A percentile compares a stretch with the other conserved stretches of the same genome.
phyloP scores from a whole-genome alignment of 1,140 invertebrate genomes.

The Cotesia vestalis region DNA sequence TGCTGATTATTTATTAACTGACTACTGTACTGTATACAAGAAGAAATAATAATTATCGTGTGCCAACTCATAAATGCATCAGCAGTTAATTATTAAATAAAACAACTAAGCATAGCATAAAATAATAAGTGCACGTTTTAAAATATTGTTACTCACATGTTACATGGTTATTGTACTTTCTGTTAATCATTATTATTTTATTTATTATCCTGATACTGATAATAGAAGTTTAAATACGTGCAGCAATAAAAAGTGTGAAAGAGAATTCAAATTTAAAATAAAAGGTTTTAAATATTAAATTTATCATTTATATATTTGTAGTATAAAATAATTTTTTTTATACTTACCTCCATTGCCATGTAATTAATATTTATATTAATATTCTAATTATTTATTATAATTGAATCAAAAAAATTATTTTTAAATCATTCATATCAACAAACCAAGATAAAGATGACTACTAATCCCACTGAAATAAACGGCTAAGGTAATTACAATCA shows the following conservation, averaged over 20 bases:
- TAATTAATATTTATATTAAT: not conserved
- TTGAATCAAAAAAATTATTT: too few species aligned
- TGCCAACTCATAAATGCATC: conserved; percentile 19
- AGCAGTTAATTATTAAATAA: not conserved
- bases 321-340: conserved; percentile 9
- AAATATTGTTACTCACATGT: not conserved
- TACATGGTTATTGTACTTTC: conserved; percentile 19
- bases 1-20: conserved; percentile 10
- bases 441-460: conserved; percentile 26
- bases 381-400: too few species aligned
- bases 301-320: conserved; percentile 9
- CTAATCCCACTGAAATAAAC: conserved; percentile 34
- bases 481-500: conserved; percentile 31
- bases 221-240: conserved; percentile 3
- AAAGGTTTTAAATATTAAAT: conserved; percentile 12
- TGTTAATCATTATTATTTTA: not conserved
- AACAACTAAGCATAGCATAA: too few species aligned
- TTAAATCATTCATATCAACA: too few species aligned
- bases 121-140: conserved; percentile 17
- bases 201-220: not conserved
- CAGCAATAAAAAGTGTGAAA: conserved; percentile 23
- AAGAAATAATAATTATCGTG: conserved; percentile 16
- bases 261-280: conserved; percentile 7
- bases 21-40: not conserved
- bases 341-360: not conserved